Evolutionary conservation across 2,113 vertebrate species (phyloP).

Genomic region (Aldabrachelys gigantea): DNA sequence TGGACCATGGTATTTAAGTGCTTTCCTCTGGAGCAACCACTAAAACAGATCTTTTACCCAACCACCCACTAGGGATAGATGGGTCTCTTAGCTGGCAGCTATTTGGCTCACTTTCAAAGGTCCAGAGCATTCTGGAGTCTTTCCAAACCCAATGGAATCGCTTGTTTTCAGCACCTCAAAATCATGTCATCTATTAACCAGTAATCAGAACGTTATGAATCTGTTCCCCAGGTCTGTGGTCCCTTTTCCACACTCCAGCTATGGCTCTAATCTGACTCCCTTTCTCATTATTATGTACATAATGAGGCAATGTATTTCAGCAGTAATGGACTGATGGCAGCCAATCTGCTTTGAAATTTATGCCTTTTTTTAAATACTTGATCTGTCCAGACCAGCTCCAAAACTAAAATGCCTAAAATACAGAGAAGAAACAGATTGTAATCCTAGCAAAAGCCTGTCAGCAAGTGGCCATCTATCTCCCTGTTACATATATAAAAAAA

Average conservation of each 20-base stretch:
- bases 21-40: not conserved
- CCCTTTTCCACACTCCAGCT: not conserved
- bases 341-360: not conserved
- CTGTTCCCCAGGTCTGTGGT: constrained; percentile 9
- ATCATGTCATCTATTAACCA: not conserved
- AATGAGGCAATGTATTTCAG: constrained; percentile 38
- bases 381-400: not conserved
- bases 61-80: accelerated
- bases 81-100: not conserved
- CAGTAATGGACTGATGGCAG: not conserved
- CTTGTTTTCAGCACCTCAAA: not conserved
- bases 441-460: not conserved
- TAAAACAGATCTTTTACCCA: accelerated
- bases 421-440: not conserved
- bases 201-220: not conserved
- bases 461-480: constrained; percentile 19
- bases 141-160: not conserved
- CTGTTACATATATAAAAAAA: not conserved
- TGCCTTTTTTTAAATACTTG: not conserved
- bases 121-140: not conserved
- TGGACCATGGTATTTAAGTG: not conserved
- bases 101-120: not conserved
- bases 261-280: not conserved
- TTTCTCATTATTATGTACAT: not conserved
- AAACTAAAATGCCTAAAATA: not conserved